Base-by-base conservation (phyloP, 2,113 vertebrate species). In the Xenopus tropicalis region DNA sequence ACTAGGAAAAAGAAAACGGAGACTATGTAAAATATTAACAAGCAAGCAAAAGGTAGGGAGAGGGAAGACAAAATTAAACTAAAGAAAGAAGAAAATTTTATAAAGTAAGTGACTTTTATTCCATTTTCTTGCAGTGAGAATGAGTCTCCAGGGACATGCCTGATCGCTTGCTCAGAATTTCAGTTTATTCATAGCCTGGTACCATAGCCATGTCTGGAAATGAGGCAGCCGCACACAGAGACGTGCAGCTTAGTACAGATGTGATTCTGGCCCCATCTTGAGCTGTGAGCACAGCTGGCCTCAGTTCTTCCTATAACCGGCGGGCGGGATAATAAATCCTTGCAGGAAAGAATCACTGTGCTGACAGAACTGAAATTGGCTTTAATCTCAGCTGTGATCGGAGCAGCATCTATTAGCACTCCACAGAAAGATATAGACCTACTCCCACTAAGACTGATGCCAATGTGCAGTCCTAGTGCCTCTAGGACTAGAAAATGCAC, bases 321-420 rank as follows among this genome's bases (percentile, higher is more conserved):
- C 57, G 44, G 72, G 65, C 56, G 19, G 63, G 57, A 67, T 74
- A 51, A 74, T 74, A 74, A 74, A 74, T 74, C 57, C 57, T 68
- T 11, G 43, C 24, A 61, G 65, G 65, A 68, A 24, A 54, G 52
- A 56, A 67, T 68, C 43, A 66, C 57, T 54, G n/a, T 57, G 37
- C 44, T 74, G 72, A 74, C 72, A 74, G 65, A 16, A 52, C 65
- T 62, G 59, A 74, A 68, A 74, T 74, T 74, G 72, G 65, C 59
- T 74, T 43, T 74, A 74, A 74, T 74, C 72, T 74, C 56, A 68
- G 72, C 65, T 74, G 72, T 74, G 72, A 74, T 74, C 72, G 65
- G 43, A 61, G 64, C 56, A 67, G 72, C 23, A 54, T 42, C 65
- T 57, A 74, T 74, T 69, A 74, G 43, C 57, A 42, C 43, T 14